Evolutionary conservation across 2,113 vertebrate genomes (phyloP).

Genomic region (Lagopus muta): DNA sequence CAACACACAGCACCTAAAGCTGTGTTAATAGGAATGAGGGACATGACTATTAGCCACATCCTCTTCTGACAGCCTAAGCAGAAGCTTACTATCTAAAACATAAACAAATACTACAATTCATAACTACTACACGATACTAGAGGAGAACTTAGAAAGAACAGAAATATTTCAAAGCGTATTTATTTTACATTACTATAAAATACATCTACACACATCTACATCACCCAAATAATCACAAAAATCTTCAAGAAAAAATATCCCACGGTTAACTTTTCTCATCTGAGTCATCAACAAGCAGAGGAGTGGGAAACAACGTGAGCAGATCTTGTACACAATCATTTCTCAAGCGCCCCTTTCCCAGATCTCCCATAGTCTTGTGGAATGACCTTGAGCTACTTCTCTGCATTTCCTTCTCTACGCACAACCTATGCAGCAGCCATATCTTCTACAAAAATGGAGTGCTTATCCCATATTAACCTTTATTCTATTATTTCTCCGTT

Average conservation of each 20-base stretch:
- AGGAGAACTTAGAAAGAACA: neutral
- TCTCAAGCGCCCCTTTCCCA: neutral
- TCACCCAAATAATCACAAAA: neutral
- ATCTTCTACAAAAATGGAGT: neutral
- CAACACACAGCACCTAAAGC: neutral
- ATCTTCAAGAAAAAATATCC: neutral
- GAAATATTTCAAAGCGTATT: neutral
- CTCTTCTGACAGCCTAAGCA: neutral
- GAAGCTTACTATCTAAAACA: neutral
- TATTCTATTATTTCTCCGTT: conserved; percentile 49
- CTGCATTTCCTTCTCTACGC: neutral
- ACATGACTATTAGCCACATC: rapidly evolving
- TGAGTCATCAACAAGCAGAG: neutral
- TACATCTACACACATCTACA: neutral
- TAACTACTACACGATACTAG: neutral
- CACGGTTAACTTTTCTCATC: neutral
- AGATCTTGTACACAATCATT: neutral
- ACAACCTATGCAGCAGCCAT: neutral
- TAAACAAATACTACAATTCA: neutral
- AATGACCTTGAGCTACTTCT: conserved; percentile 32
- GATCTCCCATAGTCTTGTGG: neutral
- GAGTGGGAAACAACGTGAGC: neutral
- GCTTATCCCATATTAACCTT: conserved; percentile 16
- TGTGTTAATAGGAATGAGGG: neutral
- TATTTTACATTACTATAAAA: neutral